A percentile compares a stretch with the other conserved stretches of the same genome.
Conservation (phyloP, 2,888 invertebrate genomes). For the Coelinius sp. region DNA sequence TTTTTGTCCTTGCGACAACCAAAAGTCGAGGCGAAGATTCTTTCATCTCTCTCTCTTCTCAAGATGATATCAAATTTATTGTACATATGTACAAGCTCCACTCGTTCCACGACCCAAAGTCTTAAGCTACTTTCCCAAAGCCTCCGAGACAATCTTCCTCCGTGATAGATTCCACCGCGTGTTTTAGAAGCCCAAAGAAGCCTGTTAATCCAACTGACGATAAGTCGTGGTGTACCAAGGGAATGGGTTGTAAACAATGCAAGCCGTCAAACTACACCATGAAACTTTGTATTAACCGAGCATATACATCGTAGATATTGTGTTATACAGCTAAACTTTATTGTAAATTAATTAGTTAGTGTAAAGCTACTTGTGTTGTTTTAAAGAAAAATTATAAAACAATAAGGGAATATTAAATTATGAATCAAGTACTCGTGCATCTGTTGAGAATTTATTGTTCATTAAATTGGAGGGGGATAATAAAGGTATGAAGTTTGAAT, state of each 20-base stretch:
- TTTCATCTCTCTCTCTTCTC: slow-evolving; percentile 11
- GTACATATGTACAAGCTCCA: slow-evolving; percentile 8
- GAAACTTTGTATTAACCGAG: slow-evolving; percentile 29
- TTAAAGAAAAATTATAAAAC: not conserved
- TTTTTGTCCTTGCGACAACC: not conserved
- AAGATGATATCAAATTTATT: slow-evolving; percentile 24
- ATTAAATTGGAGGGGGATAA: not conserved
- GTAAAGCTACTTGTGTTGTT: slow-evolving; percentile 14
- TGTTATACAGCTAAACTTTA: slow-evolving; percentile 17
- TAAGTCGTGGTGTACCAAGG: slow-evolving; percentile 41
- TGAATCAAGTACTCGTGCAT: not conserved
- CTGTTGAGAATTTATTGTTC: not conserved
- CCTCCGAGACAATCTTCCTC: slow-evolving; percentile 35
- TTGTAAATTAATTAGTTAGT: slow-evolving; percentile 26
- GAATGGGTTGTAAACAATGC: slow-evolving; percentile 26
- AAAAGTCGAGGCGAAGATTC: too few relatives aligned
- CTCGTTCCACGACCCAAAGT: slow-evolving; percentile 43
- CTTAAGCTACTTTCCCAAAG: slow-evolving; percentile 57
- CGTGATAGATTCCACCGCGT: slow-evolving; percentile 34
- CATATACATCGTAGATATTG: not conserved
- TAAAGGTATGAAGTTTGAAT: too few relatives aligned
- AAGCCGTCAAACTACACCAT: slow-evolving; percentile 5
- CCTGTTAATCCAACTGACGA: slow-evolving; percentile 45
- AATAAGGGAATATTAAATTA: not conserved
- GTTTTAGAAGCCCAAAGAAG: slow-evolving; percentile 30